These are phyloP conservation scores for Bubo bubo DNA, from an alignment of 2,113 vertebrate species.

Conservation along the genomic window DNA sequence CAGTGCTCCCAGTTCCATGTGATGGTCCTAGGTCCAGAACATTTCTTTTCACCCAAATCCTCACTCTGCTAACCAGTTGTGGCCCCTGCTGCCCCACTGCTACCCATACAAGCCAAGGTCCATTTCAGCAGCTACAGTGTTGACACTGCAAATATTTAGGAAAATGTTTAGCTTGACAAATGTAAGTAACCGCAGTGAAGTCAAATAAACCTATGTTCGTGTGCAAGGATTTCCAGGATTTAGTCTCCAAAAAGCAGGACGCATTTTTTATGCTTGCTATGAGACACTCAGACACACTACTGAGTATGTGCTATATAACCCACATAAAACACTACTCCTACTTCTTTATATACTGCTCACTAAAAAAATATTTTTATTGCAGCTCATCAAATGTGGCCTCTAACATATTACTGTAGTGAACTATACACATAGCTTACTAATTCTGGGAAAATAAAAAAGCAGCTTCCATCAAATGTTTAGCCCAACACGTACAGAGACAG, in stretches of 20 bases:
- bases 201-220: background rate
- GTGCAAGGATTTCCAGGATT: background rate
- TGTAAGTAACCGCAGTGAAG: background rate
- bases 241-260: background rate
- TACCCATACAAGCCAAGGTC: background rate
- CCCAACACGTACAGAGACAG: background rate
- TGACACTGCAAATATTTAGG: conserved; percentile 38
- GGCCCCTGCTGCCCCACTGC: background rate
- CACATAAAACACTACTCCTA: background rate
- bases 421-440: background rate
- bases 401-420: background rate
- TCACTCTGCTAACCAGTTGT: background rate
- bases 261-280: background rate
- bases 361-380: background rate
- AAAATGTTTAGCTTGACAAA: conserved; percentile 23
- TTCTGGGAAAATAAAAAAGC: background rate
- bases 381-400: background rate
- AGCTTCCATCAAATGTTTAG: background rate
- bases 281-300: background rate
- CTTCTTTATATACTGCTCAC: background rate
- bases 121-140: background rate
- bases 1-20: background rate
- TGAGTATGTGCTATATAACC: background rate
- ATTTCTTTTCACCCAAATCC: background rate
- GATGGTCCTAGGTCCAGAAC: background rate